Evolutionary conservation across 2,888 invertebrate genomes (phyloP).

Genomic region (Galerucella nymphaeae): DNA sequence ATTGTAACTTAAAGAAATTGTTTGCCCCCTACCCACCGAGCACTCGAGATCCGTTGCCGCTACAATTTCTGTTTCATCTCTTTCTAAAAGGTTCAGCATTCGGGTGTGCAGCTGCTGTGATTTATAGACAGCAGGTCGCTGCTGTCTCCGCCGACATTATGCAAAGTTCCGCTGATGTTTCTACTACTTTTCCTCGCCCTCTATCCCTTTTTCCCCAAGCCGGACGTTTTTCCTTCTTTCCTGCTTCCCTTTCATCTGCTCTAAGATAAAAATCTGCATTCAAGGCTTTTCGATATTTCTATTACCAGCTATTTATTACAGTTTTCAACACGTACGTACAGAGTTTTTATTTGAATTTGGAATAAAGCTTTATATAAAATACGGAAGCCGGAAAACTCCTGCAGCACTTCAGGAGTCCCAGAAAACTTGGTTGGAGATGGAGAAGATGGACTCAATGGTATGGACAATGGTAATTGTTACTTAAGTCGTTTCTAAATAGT

Average conservation of each 20-base stretch:
- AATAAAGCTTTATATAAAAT: too few relatives aligned
- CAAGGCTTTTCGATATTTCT: constrained; percentile 19
- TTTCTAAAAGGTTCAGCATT: constrained; percentile 30
- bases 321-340: background rate
- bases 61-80: constrained; percentile 16
- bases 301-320: constrained; percentile 5
- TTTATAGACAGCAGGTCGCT: constrained; percentile 63
- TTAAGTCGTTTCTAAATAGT: too few relatives aligned
- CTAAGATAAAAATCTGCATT: constrained; percentile 21
- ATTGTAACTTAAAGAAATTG: constrained; percentile 17
- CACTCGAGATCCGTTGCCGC: constrained; percentile 11
- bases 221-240: constrained; percentile 49
- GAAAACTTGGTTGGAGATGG: too few relatives aligned
- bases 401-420: too few relatives aligned
- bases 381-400: too few relatives aligned
- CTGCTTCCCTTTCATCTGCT: constrained; percentile 56
- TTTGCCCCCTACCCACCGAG: background rate
- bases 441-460: too few relatives aligned
- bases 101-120: constrained; percentile 58
- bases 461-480: too few relatives aligned
- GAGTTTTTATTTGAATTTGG: background rate
- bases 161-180: constrained; percentile 64
- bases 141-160: constrained; percentile 66
- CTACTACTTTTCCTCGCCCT: constrained; percentile 54
- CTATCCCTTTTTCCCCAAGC: constrained; percentile 48